These are phyloP conservation scores for Gouania willdenowi DNA, from an alignment of 2,797 vertebrate species.

Conservation along the genomic window DNA sequence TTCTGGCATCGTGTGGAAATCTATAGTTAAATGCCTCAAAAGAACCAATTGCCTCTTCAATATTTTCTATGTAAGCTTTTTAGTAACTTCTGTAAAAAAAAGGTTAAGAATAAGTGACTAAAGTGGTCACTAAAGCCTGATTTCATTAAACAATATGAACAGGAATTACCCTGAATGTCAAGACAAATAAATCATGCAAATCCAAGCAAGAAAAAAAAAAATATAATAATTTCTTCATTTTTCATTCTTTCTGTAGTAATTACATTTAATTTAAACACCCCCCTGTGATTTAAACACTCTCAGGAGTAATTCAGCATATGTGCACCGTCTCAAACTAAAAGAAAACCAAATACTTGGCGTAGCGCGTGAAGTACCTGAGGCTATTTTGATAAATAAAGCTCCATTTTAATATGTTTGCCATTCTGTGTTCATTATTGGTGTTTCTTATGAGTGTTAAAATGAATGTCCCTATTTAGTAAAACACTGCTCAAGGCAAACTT, in stretches of 20 bases:
- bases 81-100: no score
- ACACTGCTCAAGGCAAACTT: slow-evolving; percentile 28
- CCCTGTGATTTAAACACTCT: slow-evolving; percentile 1
- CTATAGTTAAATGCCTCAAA: slow-evolving; percentile 3
- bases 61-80: slow-evolving; percentile 1
- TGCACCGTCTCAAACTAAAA: slow-evolving; percentile 13
- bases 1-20: no score
- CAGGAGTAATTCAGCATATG: not conserved
- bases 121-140: not conserved
- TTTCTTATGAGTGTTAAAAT: slow-evolving; percentile 41
- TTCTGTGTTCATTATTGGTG: slow-evolving; percentile 47
- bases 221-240: not conserved
- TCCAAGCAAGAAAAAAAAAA: not conserved
- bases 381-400: slow-evolving; percentile 55
- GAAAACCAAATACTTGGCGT: slow-evolving; percentile 31
- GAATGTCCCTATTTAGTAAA: slow-evolving; percentile 34
- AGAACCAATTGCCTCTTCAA: not conserved
- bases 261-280: not conserved
- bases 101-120: no score
- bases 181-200: not conserved
- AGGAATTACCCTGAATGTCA: not conserved
- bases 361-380: slow-evolving; percentile 26
- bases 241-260: not conserved
- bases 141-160: no score
- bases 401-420: slow-evolving; percentile 44